Base-by-base conservation (phyloP, 2,113 vertebrate species). In the Amblyopsis rosae region DNA sequence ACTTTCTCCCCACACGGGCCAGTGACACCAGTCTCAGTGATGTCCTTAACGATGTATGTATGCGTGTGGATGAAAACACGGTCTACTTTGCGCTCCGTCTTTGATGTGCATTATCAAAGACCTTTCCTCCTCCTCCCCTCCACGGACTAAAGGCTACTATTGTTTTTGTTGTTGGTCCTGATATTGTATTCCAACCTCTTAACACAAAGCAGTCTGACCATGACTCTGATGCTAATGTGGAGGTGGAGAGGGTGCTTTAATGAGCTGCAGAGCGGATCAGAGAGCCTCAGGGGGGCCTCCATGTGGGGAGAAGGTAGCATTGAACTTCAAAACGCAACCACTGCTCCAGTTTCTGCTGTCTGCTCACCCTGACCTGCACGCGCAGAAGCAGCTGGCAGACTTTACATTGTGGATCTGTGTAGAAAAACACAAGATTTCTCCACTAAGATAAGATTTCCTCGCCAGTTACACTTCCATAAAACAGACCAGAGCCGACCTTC, bases 151-250 rank as follows among this genome's bases (percentile, higher is more conserved):
- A 92, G 91, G 90, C 90, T 92, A 92, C 88, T 90, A 89, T 91
- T 91, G 91, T 92, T 92, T 90, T 92, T 92, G 91, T 91, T 93
- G 88, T 89, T 90, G 89, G 91, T 92, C 89, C 88, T 93, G 87
- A 88, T 90, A 91, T 92, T 93, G 89, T 92, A 90, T 91, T 89
- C 84, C 75, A 81, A 76, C 88, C 83, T 79, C 77, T 84, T 77
- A 84, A 80, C 86, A 93, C 91, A 93, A 92, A 93, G 90, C 84
- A 90, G 89, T 87, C 90, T 92, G 92, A 92, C 91, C 92, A 91
- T 92, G 92, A 93, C 92, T 93, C 90, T 88, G 87, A 92, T 92
- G 89, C 87, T 85, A 87, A 91, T 89, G 86, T 72, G 86, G 86
- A 91, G 90, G 89, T 93, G 86, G 88, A 93, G 88, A 91, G 88